Conservation (phyloP, 2,797 vertebrate species). For the Typhlichthys eigenmanni region DNA sequence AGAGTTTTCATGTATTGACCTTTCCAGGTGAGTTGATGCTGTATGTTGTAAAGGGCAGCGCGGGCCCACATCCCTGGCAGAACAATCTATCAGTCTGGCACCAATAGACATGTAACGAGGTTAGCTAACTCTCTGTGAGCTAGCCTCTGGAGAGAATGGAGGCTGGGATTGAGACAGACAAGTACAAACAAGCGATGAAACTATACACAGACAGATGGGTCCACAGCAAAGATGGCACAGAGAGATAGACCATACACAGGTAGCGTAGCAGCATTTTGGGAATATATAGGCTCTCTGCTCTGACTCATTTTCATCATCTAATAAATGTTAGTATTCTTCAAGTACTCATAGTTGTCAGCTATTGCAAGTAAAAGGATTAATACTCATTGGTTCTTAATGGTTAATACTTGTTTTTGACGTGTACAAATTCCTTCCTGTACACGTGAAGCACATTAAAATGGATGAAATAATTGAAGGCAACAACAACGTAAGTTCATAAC, state of each 20-base stretch:
- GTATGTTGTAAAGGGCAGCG: constrained; percentile 4
- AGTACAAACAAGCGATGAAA: neutral
- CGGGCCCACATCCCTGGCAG: constrained; percentile 1
- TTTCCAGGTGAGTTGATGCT: constrained; percentile 9
- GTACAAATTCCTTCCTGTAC: too few species aligned
- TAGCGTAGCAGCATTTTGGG: neutral
- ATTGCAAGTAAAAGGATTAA: too few species aligned
- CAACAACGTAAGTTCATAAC: too few species aligned
- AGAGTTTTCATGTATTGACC: neutral
- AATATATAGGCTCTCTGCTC: too few species aligned
- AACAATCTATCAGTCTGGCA: constrained; percentile 1
- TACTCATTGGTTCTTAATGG: too few species aligned
- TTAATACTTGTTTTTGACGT: too few species aligned
- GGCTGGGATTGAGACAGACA: neutral
- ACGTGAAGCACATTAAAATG: too few species aligned
- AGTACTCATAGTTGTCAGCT: too few species aligned
- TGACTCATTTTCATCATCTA: too few species aligned
- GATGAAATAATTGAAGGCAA: too few species aligned
- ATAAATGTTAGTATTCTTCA: too few species aligned
- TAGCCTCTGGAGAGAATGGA: neutral
- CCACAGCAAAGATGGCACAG: neutral
- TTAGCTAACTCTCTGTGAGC: neutral
- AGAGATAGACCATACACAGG: neutral
- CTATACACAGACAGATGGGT: neutral
- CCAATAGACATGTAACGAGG: neutral